phyloP scores from a whole-genome alignment of 2,888 invertebrate genomes.

The Lypha dubia region DNA sequence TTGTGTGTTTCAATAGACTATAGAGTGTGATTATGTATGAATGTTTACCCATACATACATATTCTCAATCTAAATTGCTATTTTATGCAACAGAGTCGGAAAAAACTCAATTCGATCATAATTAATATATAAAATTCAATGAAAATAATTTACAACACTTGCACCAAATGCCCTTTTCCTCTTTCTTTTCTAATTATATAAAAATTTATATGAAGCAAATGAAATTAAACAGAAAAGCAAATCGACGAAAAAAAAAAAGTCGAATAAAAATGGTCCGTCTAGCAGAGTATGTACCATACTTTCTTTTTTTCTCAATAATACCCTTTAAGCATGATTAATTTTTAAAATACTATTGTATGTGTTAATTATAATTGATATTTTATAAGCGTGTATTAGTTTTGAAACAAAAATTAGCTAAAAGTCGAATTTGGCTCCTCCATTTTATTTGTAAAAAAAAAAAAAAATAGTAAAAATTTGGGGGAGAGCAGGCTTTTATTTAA shows the following conservation, averaged over 20 bases:
- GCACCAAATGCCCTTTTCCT: neutral
- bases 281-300: slow-evolving; percentile 35
- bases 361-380: slow-evolving; percentile 47
- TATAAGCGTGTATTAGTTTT: slow-evolving; percentile 64
- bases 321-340: slow-evolving; percentile 2
- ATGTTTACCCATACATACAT: neutral
- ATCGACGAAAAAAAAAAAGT: slow-evolving; percentile 6
- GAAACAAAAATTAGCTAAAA: slow-evolving; percentile 71
- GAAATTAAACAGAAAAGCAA: neutral
- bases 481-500: slow-evolving; percentile 75
- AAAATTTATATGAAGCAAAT: neutral
- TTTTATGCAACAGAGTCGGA: neutral
- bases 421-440: slow-evolving; percentile 76
- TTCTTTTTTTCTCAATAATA: slow-evolving; percentile 20
- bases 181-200: neutral
- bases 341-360: slow-evolving; percentile 26
- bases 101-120: slow-evolving; percentile 3
- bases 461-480: slow-evolving; percentile 61
- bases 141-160: slow-evolving; percentile 36
- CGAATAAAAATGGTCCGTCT: neutral
- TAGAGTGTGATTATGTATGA: slow-evolving; percentile 6
- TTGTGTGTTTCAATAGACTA: slow-evolving; percentile 68
- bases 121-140: slow-evolving; percentile 5
- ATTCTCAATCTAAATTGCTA: neutral
- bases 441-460: too few relatives aligned